Base-by-base conservation (phyloP, 53 echinoderm and acorn worm genomes). In the Mesocentrotus franciscanus region DNA sequence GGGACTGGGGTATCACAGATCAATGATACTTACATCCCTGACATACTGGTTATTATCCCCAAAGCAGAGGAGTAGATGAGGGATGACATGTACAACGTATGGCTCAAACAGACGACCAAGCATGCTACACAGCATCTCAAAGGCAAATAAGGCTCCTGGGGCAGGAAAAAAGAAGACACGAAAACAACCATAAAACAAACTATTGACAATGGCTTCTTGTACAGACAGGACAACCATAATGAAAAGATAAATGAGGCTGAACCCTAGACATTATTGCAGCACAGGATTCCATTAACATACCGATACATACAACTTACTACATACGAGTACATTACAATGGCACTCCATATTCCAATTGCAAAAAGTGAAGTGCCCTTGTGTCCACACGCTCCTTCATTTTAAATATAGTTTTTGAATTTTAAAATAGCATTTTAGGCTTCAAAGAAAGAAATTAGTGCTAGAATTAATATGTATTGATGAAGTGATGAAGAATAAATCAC, bases 111-210 rank as follows among this genome's bases (percentile, higher is more conserved):
- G 96, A 36, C 99, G 95, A 32, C 99, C 98, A 83, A 99, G 74
- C 99, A 99, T 99, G 95, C 95, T 97, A 83, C 99, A 99, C 57
- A 99, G 93, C 99, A 99, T 99, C 96, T 99, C 99, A 98, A 99
- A 99, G 85, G 99, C 99, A 98, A 99, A 99, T 75, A 99, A 91
- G 15, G 98, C 97, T 57, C 98, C 98, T 98, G 93, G 61, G 30
- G n/a, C 72, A 60, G 68, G 9, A 76, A 92, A 59, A 74, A 87
- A 92, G 26, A 76, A 59, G 24, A 93, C 70, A 78, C 4, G 18
- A 18, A 42, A 81, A 12, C 36, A 81, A 18, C 4, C 0, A 20
- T 64, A 64, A 6, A 20, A 0, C 64, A 35, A 36, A 8, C 17
- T 9, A 36, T 12, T 30, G 14, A 74, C 32, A 30, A 74, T 13